Base-by-base conservation (phyloP, 2,113 vertebrate species). In the Notothenia coriiceps region DNA sequence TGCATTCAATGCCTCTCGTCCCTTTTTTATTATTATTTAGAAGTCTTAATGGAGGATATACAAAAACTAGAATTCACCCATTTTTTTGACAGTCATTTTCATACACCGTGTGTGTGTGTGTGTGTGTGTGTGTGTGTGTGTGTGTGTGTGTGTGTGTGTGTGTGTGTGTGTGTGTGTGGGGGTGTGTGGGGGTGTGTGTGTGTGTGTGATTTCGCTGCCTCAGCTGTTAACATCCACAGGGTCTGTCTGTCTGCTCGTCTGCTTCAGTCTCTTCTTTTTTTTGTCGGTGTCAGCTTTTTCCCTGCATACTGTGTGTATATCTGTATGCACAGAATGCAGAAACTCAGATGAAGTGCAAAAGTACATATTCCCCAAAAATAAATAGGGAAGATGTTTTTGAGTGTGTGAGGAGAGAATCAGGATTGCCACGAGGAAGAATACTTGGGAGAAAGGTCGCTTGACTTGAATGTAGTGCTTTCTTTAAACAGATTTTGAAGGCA, bases 241-340 rank as follows among this genome's bases (percentile, higher is more conserved):
- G 35, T 35, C 51, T 69, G 64, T 75, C 77, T 66, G 60, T 70
- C 63, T 51, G 62, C 33, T 20, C 1, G 43, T 10, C 79, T 50
- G 52, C 77, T 79, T 29, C 22, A 35, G 35, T 35, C 35, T 35
- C 35, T 6, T 5, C 5, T 56, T 33, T 43, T 73, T 63, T 73
- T 65, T 44, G 57, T 54, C 70, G 43, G 51, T 64, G 77, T 73
- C 77, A 76, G 73, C 66, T 6, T 70, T 66, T 75, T 68, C 52
- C 67, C 50, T 29, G 57, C 33, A n/a, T 64, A 15, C n/a, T 66
- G 66, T 77, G 54, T 59, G 62, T 35, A 35, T 35, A 6, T 35
- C 35, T 5, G 35, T 35, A 35, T 6, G 6, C 35, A 35, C 35
- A 35, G 35, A 35, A 35, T 35, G 35, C 25, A 25, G 25, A 25